These are phyloP conservation scores for Rhingia campestris DNA, from an alignment of 2,888 invertebrate genomes.

Conservation along the genomic window DNA sequence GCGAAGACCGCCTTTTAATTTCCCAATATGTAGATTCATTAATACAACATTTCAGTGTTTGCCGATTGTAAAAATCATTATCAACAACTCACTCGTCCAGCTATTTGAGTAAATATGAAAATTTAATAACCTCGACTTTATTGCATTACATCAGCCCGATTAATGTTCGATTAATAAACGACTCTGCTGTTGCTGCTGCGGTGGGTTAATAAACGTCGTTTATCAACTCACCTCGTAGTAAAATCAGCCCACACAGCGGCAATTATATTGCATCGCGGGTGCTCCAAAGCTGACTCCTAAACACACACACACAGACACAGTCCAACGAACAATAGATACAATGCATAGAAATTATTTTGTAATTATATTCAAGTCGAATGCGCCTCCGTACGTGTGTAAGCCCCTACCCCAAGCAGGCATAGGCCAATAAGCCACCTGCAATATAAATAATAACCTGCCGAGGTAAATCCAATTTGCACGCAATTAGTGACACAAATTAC, in stretches of 20 bases:
- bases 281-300: neutral
- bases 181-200: constrained; percentile 24
- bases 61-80: neutral
- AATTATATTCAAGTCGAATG: constrained; percentile 61
- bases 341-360: constrained; percentile 54
- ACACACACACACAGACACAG: constrained; percentile 22
- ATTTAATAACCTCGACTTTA: constrained; percentile 45
- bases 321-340: neutral
- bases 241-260: constrained; percentile 28
- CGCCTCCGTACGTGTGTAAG: constrained; percentile 52
- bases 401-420: constrained; percentile 17
- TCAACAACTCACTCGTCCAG: neutral
- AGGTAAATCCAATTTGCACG: constrained; percentile 79
- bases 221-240: constrained; percentile 46
- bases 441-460: constrained; percentile 72
- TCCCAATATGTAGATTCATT: neutral
- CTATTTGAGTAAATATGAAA: constrained; percentile 3
- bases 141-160: constrained; percentile 61
- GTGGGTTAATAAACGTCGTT: constrained; percentile 64
- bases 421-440: constrained; percentile 67
- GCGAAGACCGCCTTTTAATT: neutral
- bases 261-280: constrained; percentile 50
- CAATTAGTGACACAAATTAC: constrained; percentile 82
- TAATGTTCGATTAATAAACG: constrained; percentile 67
- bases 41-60: neutral